These are phyloP conservation scores for Steinernema carpocapsae DNA, from an alignment of 2,888 invertebrate genomes.

Conservation along the genomic window DNA sequence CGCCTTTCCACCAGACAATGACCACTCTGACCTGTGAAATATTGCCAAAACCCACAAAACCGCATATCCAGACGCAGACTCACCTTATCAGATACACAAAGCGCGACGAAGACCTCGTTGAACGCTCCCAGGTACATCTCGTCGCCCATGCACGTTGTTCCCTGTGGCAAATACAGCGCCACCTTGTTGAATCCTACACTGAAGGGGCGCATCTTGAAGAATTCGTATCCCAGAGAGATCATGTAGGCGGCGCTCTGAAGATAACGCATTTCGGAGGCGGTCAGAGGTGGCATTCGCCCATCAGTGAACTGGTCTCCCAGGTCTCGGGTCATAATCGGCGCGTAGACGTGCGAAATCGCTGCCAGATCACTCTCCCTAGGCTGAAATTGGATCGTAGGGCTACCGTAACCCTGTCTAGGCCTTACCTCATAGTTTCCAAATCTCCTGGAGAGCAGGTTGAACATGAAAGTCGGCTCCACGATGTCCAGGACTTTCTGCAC, in stretches of 20 bases:
- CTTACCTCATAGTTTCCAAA: conserved; percentile 3
- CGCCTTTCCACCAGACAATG: too few relatives aligned
- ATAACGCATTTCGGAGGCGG: not conserved
- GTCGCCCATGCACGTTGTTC: not conserved
- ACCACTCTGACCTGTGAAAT: too few relatives aligned
- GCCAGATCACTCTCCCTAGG: not conserved
- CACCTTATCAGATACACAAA: not conserved
- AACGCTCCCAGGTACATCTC: conserved; percentile 21
- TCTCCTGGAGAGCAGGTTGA: conserved; percentile 26
- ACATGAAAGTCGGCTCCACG: conserved; percentile 35
- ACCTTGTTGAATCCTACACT: not conserved
- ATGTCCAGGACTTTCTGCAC: conserved; percentile 34
- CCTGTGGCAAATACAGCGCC: not conserved
- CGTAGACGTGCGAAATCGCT: not conserved
- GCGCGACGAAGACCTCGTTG: conserved; percentile 12
- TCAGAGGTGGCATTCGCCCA: not conserved
- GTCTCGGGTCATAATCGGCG: not conserved
- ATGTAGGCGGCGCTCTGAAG: conserved; percentile 15
- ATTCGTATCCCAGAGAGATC: not conserved
- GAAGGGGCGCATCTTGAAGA: conserved; percentile 15
- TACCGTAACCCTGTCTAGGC: not conserved
- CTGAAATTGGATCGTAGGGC: not conserved
- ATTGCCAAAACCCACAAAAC: too few relatives aligned
- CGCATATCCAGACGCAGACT: not conserved
- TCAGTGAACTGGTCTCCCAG: conserved; percentile 8